Percentiles rank a stretch among this genome's conserved stretches.
Conservation (phyloP, 1,140 invertebrate species). For the Drosophila obscura region DNA sequence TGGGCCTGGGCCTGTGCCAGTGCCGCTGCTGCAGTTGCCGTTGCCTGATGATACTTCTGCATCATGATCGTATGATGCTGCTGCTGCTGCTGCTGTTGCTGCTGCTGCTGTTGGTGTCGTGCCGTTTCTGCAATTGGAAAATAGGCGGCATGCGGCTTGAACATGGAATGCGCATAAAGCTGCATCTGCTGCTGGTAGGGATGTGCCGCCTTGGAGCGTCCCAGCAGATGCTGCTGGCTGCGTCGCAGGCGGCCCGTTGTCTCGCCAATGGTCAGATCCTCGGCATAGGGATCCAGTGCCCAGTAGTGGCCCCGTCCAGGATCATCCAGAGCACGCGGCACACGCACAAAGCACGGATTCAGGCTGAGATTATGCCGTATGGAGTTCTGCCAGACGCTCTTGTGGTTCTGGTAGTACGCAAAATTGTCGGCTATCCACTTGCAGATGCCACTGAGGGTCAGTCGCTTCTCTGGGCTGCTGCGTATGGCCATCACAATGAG, state of each 20-base stretch:
- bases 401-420: conserved; percentile 95
- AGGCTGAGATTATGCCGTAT: conserved; percentile 94
- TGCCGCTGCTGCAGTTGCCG: conserved; percentile 28
- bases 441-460: conserved; percentile 96
- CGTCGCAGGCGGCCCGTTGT: conserved; percentile 68
- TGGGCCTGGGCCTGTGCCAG: not conserved
- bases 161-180: conserved; percentile 40
- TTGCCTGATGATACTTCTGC: conserved; percentile 43
- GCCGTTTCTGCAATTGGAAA: conserved; percentile 40
- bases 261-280: conserved; percentile 74
- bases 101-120: too few relatives aligned
- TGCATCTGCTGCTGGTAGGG: conserved; percentile 47
- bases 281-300: conserved; percentile 70
- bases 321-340: conserved; percentile 70
- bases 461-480: conserved; percentile 91
- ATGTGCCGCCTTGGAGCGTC: conserved; percentile 40
- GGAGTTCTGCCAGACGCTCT: conserved; percentile 99
- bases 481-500: conserved; percentile 99
- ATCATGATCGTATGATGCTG: conserved; percentile 36
- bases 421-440: conserved; percentile 92
- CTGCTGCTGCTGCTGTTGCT: conserved; percentile 14
- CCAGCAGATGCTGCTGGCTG: conserved; percentile 28
- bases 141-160: conserved; percentile 53
- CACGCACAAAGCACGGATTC: conserved; percentile 70
- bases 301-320: conserved; percentile 78